A percentile compares a stretch with the other conserved stretches of the same genome.
Conservation (phyloP, 2,113 vertebrate genomes). For the Aptenodytes patagonicus region DNA sequence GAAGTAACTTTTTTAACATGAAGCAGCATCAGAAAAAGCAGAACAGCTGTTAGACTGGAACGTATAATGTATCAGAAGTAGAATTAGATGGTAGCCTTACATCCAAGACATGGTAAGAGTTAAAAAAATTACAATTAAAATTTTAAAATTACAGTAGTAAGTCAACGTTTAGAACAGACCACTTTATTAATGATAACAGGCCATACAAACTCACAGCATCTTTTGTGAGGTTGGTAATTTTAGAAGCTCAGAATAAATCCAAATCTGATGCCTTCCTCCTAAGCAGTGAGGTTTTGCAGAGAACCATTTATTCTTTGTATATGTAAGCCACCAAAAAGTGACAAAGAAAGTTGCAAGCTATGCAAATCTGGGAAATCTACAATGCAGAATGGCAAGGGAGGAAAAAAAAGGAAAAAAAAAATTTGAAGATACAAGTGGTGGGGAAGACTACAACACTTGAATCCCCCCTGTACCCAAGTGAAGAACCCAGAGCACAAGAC, state of each 20-base stretch:
- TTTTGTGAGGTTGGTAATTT: neutral
- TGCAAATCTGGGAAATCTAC: neutral
- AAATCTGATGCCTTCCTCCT: neutral
- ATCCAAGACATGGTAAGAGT: neutral
- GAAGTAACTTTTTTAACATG: neutral
- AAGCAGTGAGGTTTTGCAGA: neutral
- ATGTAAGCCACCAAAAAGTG: neutral
- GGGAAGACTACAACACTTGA: neutral
- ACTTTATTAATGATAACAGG: neutral
- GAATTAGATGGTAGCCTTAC: neutral
- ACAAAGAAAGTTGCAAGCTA: conserved; percentile 21
- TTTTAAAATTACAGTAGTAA: neutral
- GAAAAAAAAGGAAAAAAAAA: neutral
- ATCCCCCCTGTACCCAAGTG: neutral
- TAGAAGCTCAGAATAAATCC: neutral
- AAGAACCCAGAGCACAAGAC: neutral
- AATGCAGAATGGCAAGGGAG: neutral
- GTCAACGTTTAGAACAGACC: neutral
- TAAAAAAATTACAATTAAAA: neutral
- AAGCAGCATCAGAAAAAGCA: neutral
- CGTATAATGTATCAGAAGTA: neutral
- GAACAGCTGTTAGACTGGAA: neutral
- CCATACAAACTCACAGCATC: neutral
- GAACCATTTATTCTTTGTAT: neutral
- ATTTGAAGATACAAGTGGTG: neutral